Base-by-base conservation (phyloP, 2,797 vertebrate species). In the Halcyon chelicuti region DNA sequence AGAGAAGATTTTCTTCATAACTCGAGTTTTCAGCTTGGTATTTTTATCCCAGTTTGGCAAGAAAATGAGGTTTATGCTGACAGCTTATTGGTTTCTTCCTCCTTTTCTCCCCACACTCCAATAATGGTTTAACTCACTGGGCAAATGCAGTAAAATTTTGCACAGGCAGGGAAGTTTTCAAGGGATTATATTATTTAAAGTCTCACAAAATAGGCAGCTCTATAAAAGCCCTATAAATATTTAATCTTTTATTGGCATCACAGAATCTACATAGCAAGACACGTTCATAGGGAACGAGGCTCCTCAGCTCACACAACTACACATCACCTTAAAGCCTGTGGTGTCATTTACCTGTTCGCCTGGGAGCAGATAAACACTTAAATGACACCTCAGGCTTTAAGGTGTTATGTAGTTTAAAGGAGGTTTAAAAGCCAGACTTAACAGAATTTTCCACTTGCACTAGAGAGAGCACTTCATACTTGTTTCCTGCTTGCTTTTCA, bases 1-100 rank as follows among this genome's bases (percentile, higher is more conserved):
- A 54, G 49, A 61, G 19, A 26, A 85, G 47, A 77, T 79, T 91
- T 94, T 61, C 52, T 71, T 71, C 61, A 58, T 40, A 87, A 78
- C 25, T 62, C 42, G 28, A 7, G 3, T 73, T 90, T 88, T 81
- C 46, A 75, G 54, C 23, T 58, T 55, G 37, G 33, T 88, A 57
- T 74, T 94, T 96, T 91, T 90, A 90, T 44, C 73, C 51, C 7
- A 7, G 12, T 68, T 92, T 66, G 62, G 49, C 55, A 93, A 70
- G 51, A 91, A 93, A 95, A 79, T 12, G 4, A 87, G 20, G 26
- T 57, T 78, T 84, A 80, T 31, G 5, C 47, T 60, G 40, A 65
- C 18, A 74, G 35, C 3, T 39, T 15, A 60, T n/a, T 52, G 22
- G 10, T 26, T 77, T 80, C 58, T 88, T 84, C 6, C 16, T 23